A percentile compares a stretch with the other conserved stretches of the same genome.
These are phyloP conservation scores for Podocnemis expansa DNA, from an alignment of 2,113 vertebrate genomes.

Conservation along the genomic window DNA sequence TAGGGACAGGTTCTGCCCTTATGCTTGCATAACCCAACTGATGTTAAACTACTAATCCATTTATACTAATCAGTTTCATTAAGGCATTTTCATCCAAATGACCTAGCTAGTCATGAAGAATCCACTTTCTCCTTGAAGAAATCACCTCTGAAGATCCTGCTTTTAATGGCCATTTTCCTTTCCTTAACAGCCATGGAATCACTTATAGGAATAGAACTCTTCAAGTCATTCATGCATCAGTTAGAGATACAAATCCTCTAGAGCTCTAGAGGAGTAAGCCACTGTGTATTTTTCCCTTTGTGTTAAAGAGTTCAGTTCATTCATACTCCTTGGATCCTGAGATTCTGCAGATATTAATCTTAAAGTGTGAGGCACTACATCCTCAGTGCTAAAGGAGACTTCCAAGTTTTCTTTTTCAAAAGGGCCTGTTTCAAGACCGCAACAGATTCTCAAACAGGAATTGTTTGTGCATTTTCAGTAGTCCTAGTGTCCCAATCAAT, in stretches of 20 bases:
- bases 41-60: slow-evolving; percentile 17
- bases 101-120: slow-evolving; percentile 42
- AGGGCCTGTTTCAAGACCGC: background rate
- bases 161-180: background rate
- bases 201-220: background rate
- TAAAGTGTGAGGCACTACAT: background rate
- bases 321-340: background rate
- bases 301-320: background rate
- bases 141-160: background rate
- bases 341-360: background rate
- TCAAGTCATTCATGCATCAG: background rate
- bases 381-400: background rate
- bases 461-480: background rate
- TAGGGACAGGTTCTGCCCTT: background rate
- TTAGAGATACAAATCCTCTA: background rate
- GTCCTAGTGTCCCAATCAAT: background rate
- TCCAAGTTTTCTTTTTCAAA: background rate
- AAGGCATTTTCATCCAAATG: slow-evolving; percentile 20
- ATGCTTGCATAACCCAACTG: background rate
- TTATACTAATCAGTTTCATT: slow-evolving; percentile 45
- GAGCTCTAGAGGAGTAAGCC: background rate
- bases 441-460: background rate
- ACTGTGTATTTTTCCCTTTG: background rate
- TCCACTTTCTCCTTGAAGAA: background rate
- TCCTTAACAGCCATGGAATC: background rate